Base-by-base conservation (phyloP, 2,888 invertebrate genomes). In the Athalia rosae region DNA sequence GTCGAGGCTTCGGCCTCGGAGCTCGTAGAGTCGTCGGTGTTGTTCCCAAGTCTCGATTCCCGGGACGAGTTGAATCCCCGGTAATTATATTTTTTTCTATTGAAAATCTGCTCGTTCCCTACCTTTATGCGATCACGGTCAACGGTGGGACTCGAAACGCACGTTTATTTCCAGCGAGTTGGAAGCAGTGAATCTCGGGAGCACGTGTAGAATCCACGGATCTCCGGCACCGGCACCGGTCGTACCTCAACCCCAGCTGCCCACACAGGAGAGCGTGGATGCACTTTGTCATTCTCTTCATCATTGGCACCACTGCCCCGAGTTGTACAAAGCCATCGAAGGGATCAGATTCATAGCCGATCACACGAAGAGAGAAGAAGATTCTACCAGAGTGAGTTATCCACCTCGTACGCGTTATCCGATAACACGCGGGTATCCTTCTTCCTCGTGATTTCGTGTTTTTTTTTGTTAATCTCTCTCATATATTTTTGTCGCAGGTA, bases 301-400 rank as follows among this genome's bases (percentile, higher is more conserved):
- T 83, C 93, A 95, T 85, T 97, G 97, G 96, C 96, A 96, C 90
- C 94, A 95, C 89, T 97, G 97, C 90, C 97, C 97, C 61, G 97
- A 97, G 91, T 93, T 97, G 83, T 95, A 96, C 91, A 97, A 97
- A 90, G 97, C 97, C 85, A 97, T 97, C 90, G 97, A 97, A 89
- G 97, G 97, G 82, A 96, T 97, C 83, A 94, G 95, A 87, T 97
- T 96, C 90, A 97, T 97, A 87, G 97, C 97, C 71, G 97, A 97
- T 90, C 97, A 97, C 90, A 97, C 97, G 78, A 94, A 96, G 87
- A 94, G 96, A 87, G 97, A 97, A 90, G 97, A 97, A 90, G 97
- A 97, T 89, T 96, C 97, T 79, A 96, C 96, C 76, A 93, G 96
- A 93, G 97, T 97, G 89, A 91, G 92, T 90, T 77, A 5, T 76